Base-by-base conservation (phyloP, 2,797 vertebrate species). In the Enteromius fasciolatus region DNA sequence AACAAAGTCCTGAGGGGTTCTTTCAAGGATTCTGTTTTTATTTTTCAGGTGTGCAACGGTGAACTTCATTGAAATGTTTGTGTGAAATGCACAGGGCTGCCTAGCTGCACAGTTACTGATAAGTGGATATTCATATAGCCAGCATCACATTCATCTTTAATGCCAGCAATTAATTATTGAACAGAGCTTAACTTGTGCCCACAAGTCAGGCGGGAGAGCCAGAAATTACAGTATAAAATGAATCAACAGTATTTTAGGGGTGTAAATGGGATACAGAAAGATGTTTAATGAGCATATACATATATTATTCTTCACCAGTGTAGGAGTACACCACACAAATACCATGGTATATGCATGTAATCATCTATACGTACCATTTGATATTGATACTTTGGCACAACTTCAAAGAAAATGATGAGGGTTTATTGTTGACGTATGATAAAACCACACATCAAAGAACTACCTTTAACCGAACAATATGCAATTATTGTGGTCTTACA, bases 121-220 rank as follows among this genome's bases (percentile, higher is more conserved):
- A 83, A 68, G 33, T 66, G 39, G 63, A 77, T 63, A 69, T 82
- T 78, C 73, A 82, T 82, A 81, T 59, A 81, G 72, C 52, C 57
- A 76, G 28, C 25, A 66, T 84, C 66, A 68, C 50, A 85, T 89
- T 83, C 61, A 86, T 87, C 46, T 86, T 87, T 86, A 85, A 87
- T 87, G 78, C 28, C 1, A 17, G 33, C 36, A 25, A 78, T 85
- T 73, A 84, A 89, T 86, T 83, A 88, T 85, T 87, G 46, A 87
- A 33, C 31, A 33, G 31, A 52, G 66, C 76, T 77, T 82, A 80
- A 83, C 79, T 73, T 69, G 70, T 50, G 74, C 61, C 74, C 77
- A 77, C 54, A 81, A 87, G 64, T 74, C 54, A 80, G 76, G 61
- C 23, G 25, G 41, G 44, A 36, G 48, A 15, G 48, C 50, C 76